These are phyloP conservation scores for Hemicrepidius hirtus DNA, from an alignment of 2,888 invertebrate genomes.

Conservation along the genomic window DNA sequence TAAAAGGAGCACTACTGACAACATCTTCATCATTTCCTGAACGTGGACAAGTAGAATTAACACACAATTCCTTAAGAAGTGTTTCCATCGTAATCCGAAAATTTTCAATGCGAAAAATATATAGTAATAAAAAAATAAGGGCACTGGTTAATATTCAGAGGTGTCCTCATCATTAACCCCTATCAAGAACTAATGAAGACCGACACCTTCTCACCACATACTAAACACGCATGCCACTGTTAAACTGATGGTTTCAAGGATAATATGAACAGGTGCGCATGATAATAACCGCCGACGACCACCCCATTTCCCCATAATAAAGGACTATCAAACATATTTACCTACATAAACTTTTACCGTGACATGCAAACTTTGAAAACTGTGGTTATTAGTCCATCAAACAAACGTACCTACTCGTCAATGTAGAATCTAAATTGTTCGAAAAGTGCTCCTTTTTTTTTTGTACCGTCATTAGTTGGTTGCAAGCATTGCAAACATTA, in stretches of 20 bases:
- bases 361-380: slow-evolving; percentile 39
- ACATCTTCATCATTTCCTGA: background rate
- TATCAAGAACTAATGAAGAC: slow-evolving; percentile 3
- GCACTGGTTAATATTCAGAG: background rate
- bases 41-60: background rate
- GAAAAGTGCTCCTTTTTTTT: slow-evolving; percentile 8
- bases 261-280: slow-evolving; percentile 47
- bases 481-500: background rate
- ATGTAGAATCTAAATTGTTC: slow-evolving; percentile 6
- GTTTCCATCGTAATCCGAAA: background rate
- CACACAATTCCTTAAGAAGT: background rate
- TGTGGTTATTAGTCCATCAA: slow-evolving; percentile 37
- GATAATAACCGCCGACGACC: slow-evolving; percentile 42
- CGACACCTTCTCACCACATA: slow-evolving; percentile 27
- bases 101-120: background rate
- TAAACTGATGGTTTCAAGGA: slow-evolving; percentile 39
- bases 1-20: background rate
- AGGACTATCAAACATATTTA: slow-evolving; percentile 44
- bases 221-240: slow-evolving; percentile 32
- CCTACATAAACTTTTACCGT: slow-evolving; percentile 40
- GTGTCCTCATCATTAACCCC: slow-evolving; percentile 13
- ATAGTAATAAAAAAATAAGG: background rate
- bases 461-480: background rate
- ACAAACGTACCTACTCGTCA: background rate
- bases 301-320: slow-evolving; percentile 37